Percentiles rank a stretch among this genome's conserved stretches.
Evolutionary conservation across 1,140 invertebrate genomes (phyloP).

Genomic region (Fopius arisanus): DNA sequence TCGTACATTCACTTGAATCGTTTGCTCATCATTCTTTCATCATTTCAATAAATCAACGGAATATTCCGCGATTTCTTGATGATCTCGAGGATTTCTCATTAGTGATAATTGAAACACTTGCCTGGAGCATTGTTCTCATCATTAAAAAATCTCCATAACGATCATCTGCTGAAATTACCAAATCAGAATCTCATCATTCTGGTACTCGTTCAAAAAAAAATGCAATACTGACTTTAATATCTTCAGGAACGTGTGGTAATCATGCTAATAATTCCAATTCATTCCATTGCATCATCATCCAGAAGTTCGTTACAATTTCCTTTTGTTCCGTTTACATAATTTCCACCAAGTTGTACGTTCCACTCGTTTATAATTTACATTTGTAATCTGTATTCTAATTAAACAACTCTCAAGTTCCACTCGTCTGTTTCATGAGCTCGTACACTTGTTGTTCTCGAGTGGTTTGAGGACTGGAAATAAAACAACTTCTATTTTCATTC

Average conservation of each 20-base stretch:
- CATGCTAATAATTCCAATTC: neutral
- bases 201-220: neutral
- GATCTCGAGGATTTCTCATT: no score
- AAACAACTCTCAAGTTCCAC: constrained; percentile 36
- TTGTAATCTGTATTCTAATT: constrained; percentile 41
- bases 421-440: constrained; percentile 8
- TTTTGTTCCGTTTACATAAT: constrained; percentile 37
- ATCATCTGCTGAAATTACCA: no score
- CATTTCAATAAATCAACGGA: no score
- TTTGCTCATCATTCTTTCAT: no score
- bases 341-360: constrained; percentile 29
- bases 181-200: no score
- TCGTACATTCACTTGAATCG: no score
- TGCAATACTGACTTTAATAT: no score
- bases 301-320: constrained; percentile 28
- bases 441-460: constrained; percentile 17
- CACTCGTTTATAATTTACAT: constrained; percentile 34
- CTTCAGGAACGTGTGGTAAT: neutral
- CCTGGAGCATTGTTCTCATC: no score
- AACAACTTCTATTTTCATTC: neutral
- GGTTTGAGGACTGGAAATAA: neutral
- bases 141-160: no score
- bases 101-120: no score
- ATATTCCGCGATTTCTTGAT: no score
- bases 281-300: constrained; percentile 23